A percentile compares a stretch with the other conserved stretches of the same genome.
phyloP scores from a whole-genome alignment of 1,140 invertebrate genomes.

The Atta colombica region DNA sequence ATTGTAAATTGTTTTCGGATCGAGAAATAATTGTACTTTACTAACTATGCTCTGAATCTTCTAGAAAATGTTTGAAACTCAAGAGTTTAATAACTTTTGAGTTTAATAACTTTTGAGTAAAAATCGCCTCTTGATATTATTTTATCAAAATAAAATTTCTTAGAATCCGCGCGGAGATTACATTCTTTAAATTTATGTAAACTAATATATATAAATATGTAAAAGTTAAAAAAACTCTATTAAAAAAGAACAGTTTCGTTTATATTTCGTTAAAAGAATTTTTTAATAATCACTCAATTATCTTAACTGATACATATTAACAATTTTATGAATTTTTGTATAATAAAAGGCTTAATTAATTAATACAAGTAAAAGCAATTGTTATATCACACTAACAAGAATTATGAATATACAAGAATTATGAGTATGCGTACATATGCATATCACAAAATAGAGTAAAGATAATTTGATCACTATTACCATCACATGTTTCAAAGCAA shows the following conservation, averaged over 20 bases:
- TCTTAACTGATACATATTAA: neutral
- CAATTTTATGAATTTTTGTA: neutral
- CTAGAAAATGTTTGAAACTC: neutral
- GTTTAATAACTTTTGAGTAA: neutral
- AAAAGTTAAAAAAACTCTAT: neutral
- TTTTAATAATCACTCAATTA: neutral
- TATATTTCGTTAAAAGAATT: too few relatives aligned
- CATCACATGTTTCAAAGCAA: neutral
- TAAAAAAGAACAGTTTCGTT: neutral
- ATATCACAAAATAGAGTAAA: neutral
- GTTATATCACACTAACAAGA: neutral
- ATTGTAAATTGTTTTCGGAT: neutral
- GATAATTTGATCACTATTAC: neutral
- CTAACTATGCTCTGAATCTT: neutral
- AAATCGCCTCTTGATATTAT: slow-evolving; percentile 16
- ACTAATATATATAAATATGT: too few relatives aligned
- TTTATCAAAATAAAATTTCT: neutral
- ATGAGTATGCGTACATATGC: neutral
- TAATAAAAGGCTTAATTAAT: neutral
- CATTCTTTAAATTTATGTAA: neutral
- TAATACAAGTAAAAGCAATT: neutral
- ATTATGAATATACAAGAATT: too few relatives aligned
- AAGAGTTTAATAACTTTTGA: neutral
- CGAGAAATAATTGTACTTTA: neutral
- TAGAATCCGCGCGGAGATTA: neutral